Evolutionary conservation across 2,113 vertebrate species (phyloP).

Genomic region (Oxyura jamaicensis): DNA sequence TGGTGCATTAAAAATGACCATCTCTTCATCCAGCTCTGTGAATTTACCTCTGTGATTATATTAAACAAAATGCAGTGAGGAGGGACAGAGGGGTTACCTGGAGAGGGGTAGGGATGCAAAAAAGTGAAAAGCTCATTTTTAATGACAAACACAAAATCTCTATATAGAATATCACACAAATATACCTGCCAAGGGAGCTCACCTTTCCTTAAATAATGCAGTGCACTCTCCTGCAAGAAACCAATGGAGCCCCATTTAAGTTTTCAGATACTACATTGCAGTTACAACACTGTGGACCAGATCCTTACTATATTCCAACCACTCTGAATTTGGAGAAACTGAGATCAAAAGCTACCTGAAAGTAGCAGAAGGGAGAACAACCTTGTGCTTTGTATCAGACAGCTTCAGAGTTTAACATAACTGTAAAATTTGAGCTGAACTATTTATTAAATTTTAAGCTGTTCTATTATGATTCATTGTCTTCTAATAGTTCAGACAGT

Average conservation of each 20-base stretch:
- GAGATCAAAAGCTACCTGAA: background rate
- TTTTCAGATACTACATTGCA: background rate
- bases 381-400: background rate
- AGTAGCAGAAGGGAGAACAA: background rate
- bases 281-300: background rate
- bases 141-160: background rate
- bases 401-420: background rate
- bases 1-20: background rate
- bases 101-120: background rate
- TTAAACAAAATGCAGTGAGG: background rate
- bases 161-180: background rate
- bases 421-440: background rate
- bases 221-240: background rate
- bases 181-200: background rate
- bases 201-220: background rate
- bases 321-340: background rate
- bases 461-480: background rate
- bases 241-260: background rate
- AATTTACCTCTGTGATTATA: background rate
- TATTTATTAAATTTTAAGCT: background rate
- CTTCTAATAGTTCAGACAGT: background rate
- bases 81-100: background rate
- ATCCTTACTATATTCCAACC: background rate
- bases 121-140: background rate
- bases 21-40: background rate